Conservation (phyloP, 2,113 vertebrate species). For the Zosterops hypoxanthus region DNA sequence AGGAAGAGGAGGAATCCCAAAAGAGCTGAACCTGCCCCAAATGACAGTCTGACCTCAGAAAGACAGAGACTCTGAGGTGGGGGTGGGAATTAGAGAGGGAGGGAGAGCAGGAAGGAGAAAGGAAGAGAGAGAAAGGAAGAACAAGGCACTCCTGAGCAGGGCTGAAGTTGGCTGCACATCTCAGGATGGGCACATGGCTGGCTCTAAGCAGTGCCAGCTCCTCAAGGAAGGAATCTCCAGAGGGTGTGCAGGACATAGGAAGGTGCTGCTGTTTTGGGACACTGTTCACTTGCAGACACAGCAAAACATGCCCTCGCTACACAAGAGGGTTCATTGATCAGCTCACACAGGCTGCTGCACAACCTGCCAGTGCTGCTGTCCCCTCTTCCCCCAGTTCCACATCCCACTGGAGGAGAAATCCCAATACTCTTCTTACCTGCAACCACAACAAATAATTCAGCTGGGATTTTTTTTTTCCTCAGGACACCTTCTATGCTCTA, state of each 20-base stretch:
- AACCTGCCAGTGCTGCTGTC: background rate
- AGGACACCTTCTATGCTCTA: background rate
- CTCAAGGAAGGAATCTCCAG: background rate
- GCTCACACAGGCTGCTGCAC: background rate
- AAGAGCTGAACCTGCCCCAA: background rate
- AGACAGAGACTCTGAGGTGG: background rate
- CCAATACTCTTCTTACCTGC: background rate
- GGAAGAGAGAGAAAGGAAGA: constrained; percentile 47
- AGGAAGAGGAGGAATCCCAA: background rate
- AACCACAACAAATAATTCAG: background rate
- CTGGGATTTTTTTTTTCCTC: background rate
- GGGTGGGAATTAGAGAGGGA: background rate
- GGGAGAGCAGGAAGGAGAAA: background rate
- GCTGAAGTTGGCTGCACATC: background rate
- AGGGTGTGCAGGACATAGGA: background rate
- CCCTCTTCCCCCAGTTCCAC: background rate
- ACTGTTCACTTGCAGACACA: background rate
- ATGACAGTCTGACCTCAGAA: background rate
- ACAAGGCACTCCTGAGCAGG: background rate
- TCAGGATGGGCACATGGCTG: background rate
- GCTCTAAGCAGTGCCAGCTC: background rate
- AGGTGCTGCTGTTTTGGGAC: background rate
- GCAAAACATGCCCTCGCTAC: rapidly evolving
- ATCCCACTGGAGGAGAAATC: background rate
- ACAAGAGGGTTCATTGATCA: background rate